A percentile compares a stretch with the other conserved stretches of the same genome.
Evolutionary conservation across 2,113 vertebrate genomes (phyloP).

Genomic region (Trogon melanurus): DNA sequence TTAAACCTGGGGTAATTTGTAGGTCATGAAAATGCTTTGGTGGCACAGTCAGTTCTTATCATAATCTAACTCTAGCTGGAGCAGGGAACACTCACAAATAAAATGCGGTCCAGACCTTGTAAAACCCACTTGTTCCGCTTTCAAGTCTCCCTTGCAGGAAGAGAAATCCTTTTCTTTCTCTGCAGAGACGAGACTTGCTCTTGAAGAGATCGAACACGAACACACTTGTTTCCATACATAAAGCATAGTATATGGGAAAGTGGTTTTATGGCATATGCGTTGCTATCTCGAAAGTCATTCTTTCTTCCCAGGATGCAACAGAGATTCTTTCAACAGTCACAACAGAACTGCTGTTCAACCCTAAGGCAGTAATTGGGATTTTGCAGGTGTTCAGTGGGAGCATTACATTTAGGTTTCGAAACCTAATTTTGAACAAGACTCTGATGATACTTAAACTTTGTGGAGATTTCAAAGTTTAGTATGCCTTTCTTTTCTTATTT

Average conservation of each 20-base stretch:
- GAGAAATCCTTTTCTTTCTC: constrained; percentile 30
- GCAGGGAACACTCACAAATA: constrained; percentile 15
- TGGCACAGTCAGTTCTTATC: constrained; percentile 64
- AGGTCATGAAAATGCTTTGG: constrained; percentile 64
- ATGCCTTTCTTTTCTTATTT: constrained; percentile 39
- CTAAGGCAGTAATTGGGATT: constrained; percentile 48
- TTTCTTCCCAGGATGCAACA: constrained; percentile 14
- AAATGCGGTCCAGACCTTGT: constrained; percentile 23
- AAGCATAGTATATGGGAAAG: constrained; percentile 5
- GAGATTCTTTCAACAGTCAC: constrained; percentile 14
- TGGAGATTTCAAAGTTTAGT: constrained; percentile 17
- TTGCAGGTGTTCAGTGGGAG: not conserved
- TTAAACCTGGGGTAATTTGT: constrained; percentile 62
- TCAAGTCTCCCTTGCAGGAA: constrained; percentile 10
- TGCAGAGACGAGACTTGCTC: not conserved
- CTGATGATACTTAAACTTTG: not conserved
- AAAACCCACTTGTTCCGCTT: constrained; percentile 40
- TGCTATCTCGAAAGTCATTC: not conserved
- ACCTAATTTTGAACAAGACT: constrained; percentile 9
- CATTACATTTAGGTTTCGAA: constrained; percentile 27
- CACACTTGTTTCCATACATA: constrained; percentile 48
- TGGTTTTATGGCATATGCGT: not conserved
- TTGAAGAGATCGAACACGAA: constrained; percentile 43
- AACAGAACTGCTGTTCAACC: constrained; percentile 55
- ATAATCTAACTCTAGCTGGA: constrained; percentile 46